Percentiles rank a stretch among this genome's conserved stretches.
Conservation (phyloP, 1,140 invertebrate genomes). For the Aphis craccivora region DNA sequence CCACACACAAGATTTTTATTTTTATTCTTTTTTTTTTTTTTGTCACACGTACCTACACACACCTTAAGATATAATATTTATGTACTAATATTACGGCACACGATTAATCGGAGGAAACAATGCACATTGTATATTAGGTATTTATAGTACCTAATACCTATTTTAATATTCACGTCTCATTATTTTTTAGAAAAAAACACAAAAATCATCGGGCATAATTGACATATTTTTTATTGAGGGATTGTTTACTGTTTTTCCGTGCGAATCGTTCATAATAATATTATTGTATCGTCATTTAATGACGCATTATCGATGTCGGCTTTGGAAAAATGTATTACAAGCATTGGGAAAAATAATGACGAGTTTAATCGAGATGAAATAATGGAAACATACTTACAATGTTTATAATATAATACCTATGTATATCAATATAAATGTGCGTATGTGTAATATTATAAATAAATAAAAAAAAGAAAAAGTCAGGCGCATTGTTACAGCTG, state of each 20-base stretch:
- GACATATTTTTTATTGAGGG: background rate
- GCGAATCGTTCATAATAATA: constrained; percentile 36
- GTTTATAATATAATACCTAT: background rate
- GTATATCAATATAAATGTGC: background rate
- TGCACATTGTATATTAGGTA: background rate
- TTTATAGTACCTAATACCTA: no score
- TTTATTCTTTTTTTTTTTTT: constrained; percentile 20
- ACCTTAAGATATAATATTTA: background rate
- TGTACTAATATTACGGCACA: background rate
- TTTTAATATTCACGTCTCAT: background rate
- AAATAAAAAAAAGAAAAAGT: constrained; percentile 44
- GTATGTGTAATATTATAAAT: constrained; percentile 23
- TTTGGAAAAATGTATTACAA: background rate
- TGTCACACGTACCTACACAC: background rate
- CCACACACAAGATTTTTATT: background rate
- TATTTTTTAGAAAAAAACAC: background rate
- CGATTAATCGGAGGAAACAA: background rate
- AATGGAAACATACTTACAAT: constrained; percentile 1
- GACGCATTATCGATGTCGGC: background rate
- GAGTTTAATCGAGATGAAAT: background rate
- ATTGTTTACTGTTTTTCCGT: constrained; percentile 12
- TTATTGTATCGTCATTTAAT: constrained; percentile 22
- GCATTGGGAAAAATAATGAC: background rate
- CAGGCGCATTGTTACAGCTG: constrained; percentile 55
- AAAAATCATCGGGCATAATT: constrained; percentile 43